These are phyloP conservation scores for Nomada ferruginata DNA, from an alignment of 2,888 invertebrate species.

Conservation along the genomic window DNA sequence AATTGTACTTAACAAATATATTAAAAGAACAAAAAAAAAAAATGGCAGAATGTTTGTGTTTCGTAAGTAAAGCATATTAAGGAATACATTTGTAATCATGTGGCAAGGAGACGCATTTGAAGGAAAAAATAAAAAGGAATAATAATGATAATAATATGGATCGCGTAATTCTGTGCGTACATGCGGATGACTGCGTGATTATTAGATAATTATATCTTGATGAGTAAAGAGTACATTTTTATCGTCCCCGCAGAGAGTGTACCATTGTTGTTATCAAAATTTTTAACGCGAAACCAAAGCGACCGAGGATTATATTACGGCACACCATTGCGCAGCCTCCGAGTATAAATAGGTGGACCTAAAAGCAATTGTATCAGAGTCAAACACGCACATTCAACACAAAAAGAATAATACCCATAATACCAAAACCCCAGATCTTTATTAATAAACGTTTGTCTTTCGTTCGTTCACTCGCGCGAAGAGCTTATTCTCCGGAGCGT, in stretches of 20 bases:
- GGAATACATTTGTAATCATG: constrained; percentile 64
- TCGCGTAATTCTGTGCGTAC: constrained; percentile 73
- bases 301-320: constrained; percentile 39
- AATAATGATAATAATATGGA: constrained; percentile 43
- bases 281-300: constrained; percentile 60
- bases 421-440: constrained; percentile 56
- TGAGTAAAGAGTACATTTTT: constrained; percentile 64
- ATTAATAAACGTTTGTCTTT: constrained; percentile 65
- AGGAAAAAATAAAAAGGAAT: constrained; percentile 6
- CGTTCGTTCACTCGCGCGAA: constrained; percentile 65
- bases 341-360: constrained; percentile 53
- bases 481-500: constrained; percentile 42
- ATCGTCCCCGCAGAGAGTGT: constrained; percentile 64
- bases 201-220: constrained; percentile 73
- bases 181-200: constrained; percentile 78
- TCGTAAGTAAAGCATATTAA: constrained; percentile 76
- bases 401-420: constrained; percentile 50
- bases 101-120: constrained; percentile 53
- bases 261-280: constrained; percentile 70
- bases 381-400: constrained; percentile 80
- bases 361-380: constrained; percentile 71
- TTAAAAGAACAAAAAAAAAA: constrained; percentile 48
- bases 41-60: constrained; percentile 76
- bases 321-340: constrained; percentile 65
- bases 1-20: constrained; percentile 80